Conservation (phyloP, 2,888 invertebrate genomes). For the Andrena marginata region DNA sequence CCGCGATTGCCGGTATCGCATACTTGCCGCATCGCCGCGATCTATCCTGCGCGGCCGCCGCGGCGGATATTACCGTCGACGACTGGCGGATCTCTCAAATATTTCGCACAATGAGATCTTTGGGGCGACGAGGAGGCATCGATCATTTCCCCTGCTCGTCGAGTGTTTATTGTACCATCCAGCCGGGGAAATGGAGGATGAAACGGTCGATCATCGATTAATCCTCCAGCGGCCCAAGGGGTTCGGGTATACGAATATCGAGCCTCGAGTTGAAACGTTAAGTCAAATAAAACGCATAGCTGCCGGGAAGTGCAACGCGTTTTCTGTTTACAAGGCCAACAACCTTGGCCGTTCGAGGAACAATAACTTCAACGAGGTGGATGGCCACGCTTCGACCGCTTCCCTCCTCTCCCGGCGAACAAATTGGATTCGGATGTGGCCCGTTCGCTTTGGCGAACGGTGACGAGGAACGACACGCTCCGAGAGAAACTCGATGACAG, state of each 20-base stretch:
- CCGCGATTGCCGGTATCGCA: not conserved
- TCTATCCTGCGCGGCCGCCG: conserved; percentile 8
- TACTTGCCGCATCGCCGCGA: conserved; percentile 5
- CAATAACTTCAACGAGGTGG: conserved; percentile 25
- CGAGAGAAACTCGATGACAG: conserved; percentile 41
- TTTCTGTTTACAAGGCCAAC: not conserved
- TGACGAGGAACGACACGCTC: conserved; percentile 31
- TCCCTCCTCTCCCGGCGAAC: conserved; percentile 42
- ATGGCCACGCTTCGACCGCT: conserved; percentile 26
- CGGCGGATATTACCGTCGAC: conserved; percentile 42
- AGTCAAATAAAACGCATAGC: not conserved
- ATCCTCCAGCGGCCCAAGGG: not conserved
- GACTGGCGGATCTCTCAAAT: conserved; percentile 38
- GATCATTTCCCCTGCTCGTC: not conserved
- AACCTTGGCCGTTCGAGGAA: not conserved
- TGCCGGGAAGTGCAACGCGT: not conserved
- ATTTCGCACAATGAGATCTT: conserved; percentile 32
- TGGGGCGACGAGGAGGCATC: not conserved
- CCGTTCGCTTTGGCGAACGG: conserved; percentile 42
- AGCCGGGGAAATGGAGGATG: not conserved
- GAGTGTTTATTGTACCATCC: conserved; percentile 2
- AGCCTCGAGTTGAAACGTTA: too few relatives aligned
- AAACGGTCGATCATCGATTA: not conserved
- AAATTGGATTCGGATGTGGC: conserved; percentile 65
- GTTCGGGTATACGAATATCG: too few relatives aligned